These are phyloP conservation scores for Camelus bactrianus DNA, from an alignment of 2,113 vertebrate species.

Conservation along the genomic window DNA sequence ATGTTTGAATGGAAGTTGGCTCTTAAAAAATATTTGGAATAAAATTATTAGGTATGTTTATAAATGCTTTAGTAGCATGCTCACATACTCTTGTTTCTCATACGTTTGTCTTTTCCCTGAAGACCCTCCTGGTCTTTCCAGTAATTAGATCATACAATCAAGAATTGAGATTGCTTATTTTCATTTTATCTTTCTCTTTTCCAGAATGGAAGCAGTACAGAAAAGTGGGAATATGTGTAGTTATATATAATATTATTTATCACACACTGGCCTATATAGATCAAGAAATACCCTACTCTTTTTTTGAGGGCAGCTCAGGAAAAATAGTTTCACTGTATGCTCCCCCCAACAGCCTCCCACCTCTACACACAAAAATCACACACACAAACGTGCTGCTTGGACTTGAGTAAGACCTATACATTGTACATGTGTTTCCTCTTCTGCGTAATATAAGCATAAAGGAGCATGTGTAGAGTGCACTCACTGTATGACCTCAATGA, in stretches of 20 bases:
- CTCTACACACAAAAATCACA: background rate
- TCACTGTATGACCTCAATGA: background rate
- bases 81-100: background rate
- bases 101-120: conserved; percentile 9
- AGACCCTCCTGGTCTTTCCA: background rate
- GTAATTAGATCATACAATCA: background rate
- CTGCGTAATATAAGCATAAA: background rate
- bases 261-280: background rate
- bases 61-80: background rate
- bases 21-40: conserved; percentile 29
- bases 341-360: background rate
- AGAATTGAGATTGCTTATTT: background rate
- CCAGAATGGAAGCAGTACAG: background rate
- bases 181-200: background rate
- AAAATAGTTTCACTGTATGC: background rate
- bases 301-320: background rate
- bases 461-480: background rate
- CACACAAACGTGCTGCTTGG: background rate
- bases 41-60: conserved; percentile 33
- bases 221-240: background rate
- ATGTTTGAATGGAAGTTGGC: background rate
- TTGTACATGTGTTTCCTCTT: background rate
- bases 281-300: background rate
- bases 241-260: background rate
- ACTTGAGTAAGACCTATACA: background rate